These are phyloP conservation scores for Psilanteris sp. DNA, from an alignment of 1,140 invertebrate genomes.

Conservation along the genomic window DNA sequence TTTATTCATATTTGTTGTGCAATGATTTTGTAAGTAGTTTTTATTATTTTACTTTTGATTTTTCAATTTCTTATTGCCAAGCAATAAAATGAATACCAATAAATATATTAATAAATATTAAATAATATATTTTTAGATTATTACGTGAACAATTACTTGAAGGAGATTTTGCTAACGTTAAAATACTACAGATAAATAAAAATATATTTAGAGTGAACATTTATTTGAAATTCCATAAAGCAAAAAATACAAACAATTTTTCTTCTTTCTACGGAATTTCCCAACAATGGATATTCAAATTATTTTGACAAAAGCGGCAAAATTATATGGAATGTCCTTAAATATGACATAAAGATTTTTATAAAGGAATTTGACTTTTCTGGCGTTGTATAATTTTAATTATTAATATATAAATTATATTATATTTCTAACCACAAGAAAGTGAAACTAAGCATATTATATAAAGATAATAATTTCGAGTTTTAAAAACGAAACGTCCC, in stretches of 20 bases:
- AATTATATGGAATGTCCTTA: constrained; percentile 73
- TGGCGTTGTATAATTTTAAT: too few relatives aligned
- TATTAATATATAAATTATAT: too few relatives aligned
- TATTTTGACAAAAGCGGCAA: constrained; percentile 83
- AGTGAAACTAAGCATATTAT: too few relatives aligned
- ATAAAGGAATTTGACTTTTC: too few relatives aligned
- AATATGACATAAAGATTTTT: constrained; percentile 48
- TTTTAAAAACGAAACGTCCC: too few relatives aligned
- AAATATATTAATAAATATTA: background rate
- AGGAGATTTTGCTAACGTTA: constrained; percentile 96
- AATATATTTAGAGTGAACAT: background rate
- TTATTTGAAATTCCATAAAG: too few relatives aligned
- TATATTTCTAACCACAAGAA: too few relatives aligned
- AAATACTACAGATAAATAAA: constrained; percentile 87
- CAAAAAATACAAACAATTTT: too few relatives aligned
- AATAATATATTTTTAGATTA: constrained; percentile 83
- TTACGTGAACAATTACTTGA: constrained; percentile 89
- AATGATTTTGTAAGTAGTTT: constrained; percentile 94
- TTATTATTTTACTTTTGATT: too few relatives aligned
- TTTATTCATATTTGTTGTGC: constrained; percentile 95
- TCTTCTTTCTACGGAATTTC: constrained; percentile 82
- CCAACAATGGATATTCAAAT: constrained; percentile 87
- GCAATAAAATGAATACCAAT: background rate
- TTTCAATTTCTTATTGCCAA: too few relatives aligned
- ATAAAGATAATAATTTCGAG: too few relatives aligned